A percentile compares a stretch with the other conserved stretches of the same genome.
Evolutionary conservation across 2,888 invertebrate species (phyloP).

Genomic region (Halictus ligatus): DNA sequence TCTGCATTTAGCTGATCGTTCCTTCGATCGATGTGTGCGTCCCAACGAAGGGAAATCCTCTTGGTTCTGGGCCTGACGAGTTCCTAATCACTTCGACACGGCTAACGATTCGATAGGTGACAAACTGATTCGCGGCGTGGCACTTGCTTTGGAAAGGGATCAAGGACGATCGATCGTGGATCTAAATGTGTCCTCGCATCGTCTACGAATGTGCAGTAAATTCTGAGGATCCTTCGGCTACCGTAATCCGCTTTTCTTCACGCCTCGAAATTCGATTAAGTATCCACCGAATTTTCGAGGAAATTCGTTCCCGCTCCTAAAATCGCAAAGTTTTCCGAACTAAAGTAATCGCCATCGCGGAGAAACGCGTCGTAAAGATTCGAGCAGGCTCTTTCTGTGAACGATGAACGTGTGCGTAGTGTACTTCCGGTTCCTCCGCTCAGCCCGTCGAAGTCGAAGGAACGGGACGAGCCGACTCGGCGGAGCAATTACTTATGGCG

Average conservation of each 20-base stretch:
- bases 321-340: not conserved
- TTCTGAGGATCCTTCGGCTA: no score
- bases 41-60: conserved; percentile 13
- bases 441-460: conserved; percentile 37
- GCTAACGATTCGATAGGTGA: not conserved
- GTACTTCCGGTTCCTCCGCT: conserved; percentile 31
- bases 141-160: not conserved
- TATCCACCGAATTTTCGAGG: not conserved
- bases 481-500: conserved; percentile 72
- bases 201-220: no score
- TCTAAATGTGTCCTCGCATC: no score
- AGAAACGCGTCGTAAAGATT: not conserved
- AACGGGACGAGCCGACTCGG: conserved; percentile 13
- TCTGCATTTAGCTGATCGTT: conserved; percentile 26
- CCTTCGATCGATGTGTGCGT: conserved; percentile 49
- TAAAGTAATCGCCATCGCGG: not conserved
- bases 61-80: conserved; percentile 52
- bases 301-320: not conserved
- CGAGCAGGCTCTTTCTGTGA: not conserved
- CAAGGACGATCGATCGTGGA: not conserved
- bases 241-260: not conserved
- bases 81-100: not conserved
- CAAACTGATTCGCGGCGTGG: not conserved
- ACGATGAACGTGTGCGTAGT: not conserved
- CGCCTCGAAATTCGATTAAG: not conserved